Conservation (phyloP, 64 coral and sea anemone genomes). For the Acropora yongei region DNA sequence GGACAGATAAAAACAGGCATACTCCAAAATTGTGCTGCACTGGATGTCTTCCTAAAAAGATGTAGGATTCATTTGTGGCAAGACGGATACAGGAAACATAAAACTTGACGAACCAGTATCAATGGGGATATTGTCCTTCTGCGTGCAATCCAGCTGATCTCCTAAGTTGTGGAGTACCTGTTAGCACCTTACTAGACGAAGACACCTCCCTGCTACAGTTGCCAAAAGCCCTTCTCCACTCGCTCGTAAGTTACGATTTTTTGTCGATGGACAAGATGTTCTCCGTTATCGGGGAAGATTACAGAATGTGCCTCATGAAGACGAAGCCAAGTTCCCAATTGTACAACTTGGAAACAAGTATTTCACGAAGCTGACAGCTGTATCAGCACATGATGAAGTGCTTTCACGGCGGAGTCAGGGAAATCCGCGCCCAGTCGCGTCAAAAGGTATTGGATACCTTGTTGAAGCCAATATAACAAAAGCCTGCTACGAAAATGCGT, state of each 20-base stretch:
- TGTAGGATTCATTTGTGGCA: neutral
- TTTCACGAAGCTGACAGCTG: neutral
- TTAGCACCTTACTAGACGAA: neutral
- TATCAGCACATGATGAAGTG: neutral
- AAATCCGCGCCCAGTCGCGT: neutral
- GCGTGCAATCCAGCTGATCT: neutral
- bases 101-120: neutral
- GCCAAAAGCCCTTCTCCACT: neutral
- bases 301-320: neutral
- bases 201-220: neutral
- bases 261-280: neutral
- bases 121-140: neutral
- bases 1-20: too few species aligned
- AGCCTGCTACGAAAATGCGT: conserved; percentile 16
- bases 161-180: neutral
- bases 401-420: neutral
- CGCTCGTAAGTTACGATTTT: neutral
- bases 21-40: too few species aligned
- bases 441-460: neutral
- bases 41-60: neutral
- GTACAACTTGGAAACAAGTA: neutral
- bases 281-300: neutral
- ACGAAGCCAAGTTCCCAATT: neutral
- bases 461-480: neutral
- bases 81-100: neutral